These are phyloP conservation scores for Scomber scombrus DNA, from an alignment of 2,113 vertebrate genomes.

Conservation along the genomic window DNA sequence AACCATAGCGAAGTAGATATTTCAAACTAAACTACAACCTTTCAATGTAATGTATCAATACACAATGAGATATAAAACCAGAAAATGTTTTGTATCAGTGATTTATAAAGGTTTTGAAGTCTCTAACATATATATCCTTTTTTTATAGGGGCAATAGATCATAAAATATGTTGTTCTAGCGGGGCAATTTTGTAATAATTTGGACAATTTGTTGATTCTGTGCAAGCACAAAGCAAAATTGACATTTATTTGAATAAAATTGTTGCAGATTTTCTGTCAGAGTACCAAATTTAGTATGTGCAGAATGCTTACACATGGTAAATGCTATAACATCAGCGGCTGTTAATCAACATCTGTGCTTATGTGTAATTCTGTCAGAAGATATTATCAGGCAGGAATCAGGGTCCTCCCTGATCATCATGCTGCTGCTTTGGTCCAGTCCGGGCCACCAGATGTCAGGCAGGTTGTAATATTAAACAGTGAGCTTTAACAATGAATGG, in stretches of 20 bases:
- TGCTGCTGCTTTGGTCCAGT: slow-evolving; percentile 49
- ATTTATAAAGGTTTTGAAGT: too few species aligned
- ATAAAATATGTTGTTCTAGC: too few species aligned
- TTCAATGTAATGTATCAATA: too few species aligned
- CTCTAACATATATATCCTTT: too few species aligned
- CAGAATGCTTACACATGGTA: background rate
- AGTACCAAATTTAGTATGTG: background rate
- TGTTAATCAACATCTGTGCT: slow-evolving; percentile 53
- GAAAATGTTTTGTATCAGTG: background rate
- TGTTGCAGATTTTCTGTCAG: background rate
- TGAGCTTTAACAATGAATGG: slow-evolving; percentile 84
- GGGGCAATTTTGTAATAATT: background rate
- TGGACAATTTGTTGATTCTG: background rate
- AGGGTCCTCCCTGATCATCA: slow-evolving; percentile 12
- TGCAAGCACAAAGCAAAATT: background rate
- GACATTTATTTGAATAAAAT: background rate
- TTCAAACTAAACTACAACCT: too few species aligned
- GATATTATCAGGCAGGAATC: slow-evolving; percentile 22
- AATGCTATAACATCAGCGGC: background rate
- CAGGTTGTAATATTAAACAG: slow-evolving; percentile 83
- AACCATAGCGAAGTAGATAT: too few species aligned
- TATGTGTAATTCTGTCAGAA: slow-evolving; percentile 46
- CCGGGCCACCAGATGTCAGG: slow-evolving; percentile 84
- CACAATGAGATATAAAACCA: background rate
- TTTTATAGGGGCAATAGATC: too few species aligned